Conservation (phyloP, 2,888 invertebrate species). For the Proisotoma minuta region DNA sequence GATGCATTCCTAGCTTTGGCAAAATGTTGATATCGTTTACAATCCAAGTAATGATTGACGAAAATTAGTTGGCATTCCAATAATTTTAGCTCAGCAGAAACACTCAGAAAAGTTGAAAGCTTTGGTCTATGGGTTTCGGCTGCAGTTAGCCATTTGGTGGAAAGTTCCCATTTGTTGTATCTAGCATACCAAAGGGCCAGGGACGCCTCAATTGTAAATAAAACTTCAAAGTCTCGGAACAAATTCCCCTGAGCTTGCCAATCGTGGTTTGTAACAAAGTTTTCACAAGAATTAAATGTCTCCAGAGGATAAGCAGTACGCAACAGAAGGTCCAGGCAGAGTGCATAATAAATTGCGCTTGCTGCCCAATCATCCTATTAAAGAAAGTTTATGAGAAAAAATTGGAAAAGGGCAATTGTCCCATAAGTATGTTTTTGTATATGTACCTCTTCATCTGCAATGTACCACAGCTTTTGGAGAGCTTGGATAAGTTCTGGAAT, state of each 20-base stretch:
- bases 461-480: conserved; percentile 39
- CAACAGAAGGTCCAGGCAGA: conserved; percentile 53
- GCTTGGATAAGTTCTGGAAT: conserved; percentile 38
- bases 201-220: conserved; percentile 37
- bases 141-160: conserved; percentile 28
- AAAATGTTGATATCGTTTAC: conserved; percentile 43
- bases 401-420: too few species aligned
- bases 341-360: conserved; percentile 60
- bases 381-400: too few species aligned
- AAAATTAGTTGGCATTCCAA: conserved; percentile 40
- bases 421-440: conserved; percentile 36
- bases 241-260: conserved; percentile 28
- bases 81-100: conserved; percentile 36
- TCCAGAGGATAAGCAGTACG: conserved; percentile 47
- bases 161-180: conserved; percentile 36
- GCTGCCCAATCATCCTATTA: conserved; percentile 53
- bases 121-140: conserved; percentile 36
- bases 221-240: conserved; percentile 34
- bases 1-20: conserved; percentile 31
- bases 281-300: conserved; percentile 37
- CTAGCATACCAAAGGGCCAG: conserved; percentile 41
- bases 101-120: conserved; percentile 22
- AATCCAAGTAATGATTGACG: conserved; percentile 42
- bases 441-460: neutral
- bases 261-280: conserved; percentile 37